Evolutionary conservation across 2,797 vertebrate genomes (phyloP).

Genomic region (Gobio occitaniae): DNA sequence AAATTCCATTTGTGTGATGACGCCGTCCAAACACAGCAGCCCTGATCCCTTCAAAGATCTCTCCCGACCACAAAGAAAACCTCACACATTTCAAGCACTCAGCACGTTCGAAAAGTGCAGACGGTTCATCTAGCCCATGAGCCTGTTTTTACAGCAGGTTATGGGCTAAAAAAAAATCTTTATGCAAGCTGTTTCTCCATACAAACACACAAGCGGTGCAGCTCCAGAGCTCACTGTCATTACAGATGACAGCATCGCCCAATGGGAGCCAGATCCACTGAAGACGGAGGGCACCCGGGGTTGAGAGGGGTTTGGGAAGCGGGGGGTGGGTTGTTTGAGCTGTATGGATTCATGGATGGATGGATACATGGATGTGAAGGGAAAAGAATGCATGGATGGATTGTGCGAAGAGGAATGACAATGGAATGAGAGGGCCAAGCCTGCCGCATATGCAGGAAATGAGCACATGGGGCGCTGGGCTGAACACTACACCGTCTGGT

Average conservation of each 20-base stretch:
- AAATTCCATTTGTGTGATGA: slow-evolving; percentile 17
- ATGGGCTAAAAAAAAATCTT: slow-evolving; percentile 35
- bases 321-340: slow-evolving; percentile 1
- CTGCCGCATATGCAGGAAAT: slow-evolving; percentile 45
- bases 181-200: slow-evolving; percentile 64
- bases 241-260: slow-evolving; percentile 48
- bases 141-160: slow-evolving; percentile 63
- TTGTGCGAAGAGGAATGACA: slow-evolving; percentile 9
- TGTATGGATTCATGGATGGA: slow-evolving; percentile 46
- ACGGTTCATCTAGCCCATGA: slow-evolving; percentile 47
- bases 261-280: slow-evolving; percentile 35
- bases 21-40: slow-evolving; percentile 17
- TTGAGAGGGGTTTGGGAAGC: slow-evolving; percentile 20
- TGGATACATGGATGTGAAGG: slow-evolving; percentile 31
- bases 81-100: slow-evolving; percentile 69
- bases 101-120: slow-evolving; percentile 67
- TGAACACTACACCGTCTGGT: slow-evolving; percentile 51
- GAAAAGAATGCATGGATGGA: slow-evolving; percentile 38
- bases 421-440: slow-evolving; percentile 23
- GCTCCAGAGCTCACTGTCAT: slow-evolving; percentile 46
- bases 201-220: slow-evolving; percentile 49
- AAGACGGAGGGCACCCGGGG: slow-evolving; percentile 11
- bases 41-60: slow-evolving; percentile 24
- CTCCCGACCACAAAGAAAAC: slow-evolving; percentile 62
- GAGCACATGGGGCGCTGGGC: slow-evolving; percentile 43